Evolutionary conservation across 2,797 vertebrate species (phyloP), one percentile per base, ranked within the genome.

Genomic region (Ficedula albicollis): DNA sequence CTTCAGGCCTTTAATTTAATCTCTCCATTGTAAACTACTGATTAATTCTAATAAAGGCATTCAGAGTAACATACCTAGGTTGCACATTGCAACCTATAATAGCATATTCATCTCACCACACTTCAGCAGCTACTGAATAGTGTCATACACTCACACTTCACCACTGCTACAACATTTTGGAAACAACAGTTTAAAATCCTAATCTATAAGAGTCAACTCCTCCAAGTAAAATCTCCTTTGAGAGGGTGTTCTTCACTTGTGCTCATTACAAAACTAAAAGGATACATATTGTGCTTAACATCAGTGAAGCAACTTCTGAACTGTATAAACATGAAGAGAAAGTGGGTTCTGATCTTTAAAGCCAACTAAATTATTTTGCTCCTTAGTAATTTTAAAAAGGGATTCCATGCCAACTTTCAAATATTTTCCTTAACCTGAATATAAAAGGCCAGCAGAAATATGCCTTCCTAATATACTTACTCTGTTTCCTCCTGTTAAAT

Each of bases 1-100:
- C 93, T 91, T 84, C 72, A 88, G 70, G 63, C 20, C 30, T 67
- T 63, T 87, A 81, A 77, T 86, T 95, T 93, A 73, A 88, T 72
- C 49, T 90, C 41, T 25, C 54, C 43, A 32, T 68, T 54, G 36
- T 66, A 87, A 94, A 89, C 56, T 56, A 74, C 58, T 27, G 43
- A 89, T 78, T 83, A 92, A 80, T 83, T 83, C 78, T 82, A 79
- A 94, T 74, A 78, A 87, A 83, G 62, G 46, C 68, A 54, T 64
- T 83, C 84, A 80, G 39, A 93, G 83, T 60, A 58, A 54, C 51
- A 95, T 54, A 87, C 43, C 60, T 85, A 87, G 44, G 51, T 17
- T 74, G 72, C 41, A 79, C 13, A 52, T 4, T 74, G 51, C 81
- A 89, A 79, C 39, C 43, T 90, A 82, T 36, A 74, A 32, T 11